A percentile compares a stretch with the other conserved stretches of the same genome.
Evolutionary conservation across 2,113 vertebrate species (phyloP).

Genomic region (Brachirus orientalis): DNA sequence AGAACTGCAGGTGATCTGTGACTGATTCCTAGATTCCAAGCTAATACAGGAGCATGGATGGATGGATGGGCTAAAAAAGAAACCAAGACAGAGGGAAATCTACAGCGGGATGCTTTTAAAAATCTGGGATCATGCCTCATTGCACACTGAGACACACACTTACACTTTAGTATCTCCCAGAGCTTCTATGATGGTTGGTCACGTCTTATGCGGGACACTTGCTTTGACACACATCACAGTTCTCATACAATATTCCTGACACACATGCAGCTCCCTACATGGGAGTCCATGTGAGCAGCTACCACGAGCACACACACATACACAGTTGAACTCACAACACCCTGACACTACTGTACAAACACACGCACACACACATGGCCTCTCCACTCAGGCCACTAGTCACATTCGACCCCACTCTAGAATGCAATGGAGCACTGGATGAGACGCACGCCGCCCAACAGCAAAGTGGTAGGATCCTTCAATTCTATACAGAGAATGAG

Average conservation of each 20-base stretch:
- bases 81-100: too few species aligned
- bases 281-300: conserved; percentile 9
- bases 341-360: too few species aligned
- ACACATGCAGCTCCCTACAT: conserved; percentile 28
- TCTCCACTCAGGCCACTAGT: conserved; percentile 20
- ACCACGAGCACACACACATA: conserved; percentile 11
- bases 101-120: background rate
- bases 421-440: conserved; percentile 48
- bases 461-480: conserved; percentile 39
- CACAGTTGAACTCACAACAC: background rate
- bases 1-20: too few species aligned
- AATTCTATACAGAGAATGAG: too few species aligned
- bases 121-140: background rate
- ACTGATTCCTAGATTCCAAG: too few species aligned
- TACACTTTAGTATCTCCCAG: conserved; percentile 1
- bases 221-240: conserved; percentile 4
- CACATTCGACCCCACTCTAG: conserved; percentile 17
- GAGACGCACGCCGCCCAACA: conserved; percentile 19
- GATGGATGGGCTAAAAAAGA: too few species aligned
- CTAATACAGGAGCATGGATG: too few species aligned
- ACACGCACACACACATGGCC: conserved; percentile 1
- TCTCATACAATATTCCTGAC: conserved; percentile 41
- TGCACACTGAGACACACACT: conserved; percentile 6
- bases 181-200: background rate
- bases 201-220: conserved; percentile 9